Evolutionary conservation across 2,888 invertebrate genomes (phyloP).

Genomic region (Noctua comes): DNA sequence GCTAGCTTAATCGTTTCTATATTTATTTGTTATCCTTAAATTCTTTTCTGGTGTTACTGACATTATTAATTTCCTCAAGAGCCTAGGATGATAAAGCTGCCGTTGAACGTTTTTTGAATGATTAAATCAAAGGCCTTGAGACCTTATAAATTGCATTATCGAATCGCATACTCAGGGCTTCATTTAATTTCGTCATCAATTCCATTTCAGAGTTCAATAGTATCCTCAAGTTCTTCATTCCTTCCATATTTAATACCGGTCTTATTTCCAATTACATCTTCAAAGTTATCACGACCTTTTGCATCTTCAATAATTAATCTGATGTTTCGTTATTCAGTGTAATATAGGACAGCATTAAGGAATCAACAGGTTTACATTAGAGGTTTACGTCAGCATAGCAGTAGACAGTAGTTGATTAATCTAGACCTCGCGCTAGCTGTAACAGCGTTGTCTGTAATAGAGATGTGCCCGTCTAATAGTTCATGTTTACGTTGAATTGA

Average conservation of each 20-base stretch:
- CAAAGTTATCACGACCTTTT: slow-evolving; percentile 39
- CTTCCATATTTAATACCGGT: slow-evolving; percentile 17
- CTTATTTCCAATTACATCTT: slow-evolving; percentile 37
- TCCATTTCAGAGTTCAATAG: slow-evolving; percentile 18
- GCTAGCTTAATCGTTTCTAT: slow-evolving; percentile 13
- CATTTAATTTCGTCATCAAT: slow-evolving; percentile 9
- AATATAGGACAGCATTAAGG: slow-evolving; percentile 34
- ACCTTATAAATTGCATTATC: not conserved
- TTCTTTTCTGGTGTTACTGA: slow-evolving; percentile 1
- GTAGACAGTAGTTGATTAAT: slow-evolving; percentile 54
- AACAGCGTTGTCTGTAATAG: slow-evolving; percentile 44
- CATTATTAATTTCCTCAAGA: not conserved
- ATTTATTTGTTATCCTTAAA: slow-evolving; percentile 13
- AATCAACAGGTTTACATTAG: slow-evolving; percentile 58
- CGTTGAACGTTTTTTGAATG: not conserved
- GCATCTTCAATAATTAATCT: slow-evolving; percentile 40
- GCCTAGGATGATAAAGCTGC: not conserved
- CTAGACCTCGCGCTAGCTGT: slow-evolving; percentile 26
- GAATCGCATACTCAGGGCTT: not conserved
- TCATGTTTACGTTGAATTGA: slow-evolving; percentile 56
- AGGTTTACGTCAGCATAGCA: slow-evolving; percentile 50
- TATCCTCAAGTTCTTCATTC: slow-evolving; percentile 24
- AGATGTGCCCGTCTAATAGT: slow-evolving; percentile 55
- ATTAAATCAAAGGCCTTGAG: not conserved
- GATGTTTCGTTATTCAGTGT: slow-evolving; percentile 45